Conservation (phyloP, 2,113 vertebrate species). For the Anolis carolinensis region DNA sequence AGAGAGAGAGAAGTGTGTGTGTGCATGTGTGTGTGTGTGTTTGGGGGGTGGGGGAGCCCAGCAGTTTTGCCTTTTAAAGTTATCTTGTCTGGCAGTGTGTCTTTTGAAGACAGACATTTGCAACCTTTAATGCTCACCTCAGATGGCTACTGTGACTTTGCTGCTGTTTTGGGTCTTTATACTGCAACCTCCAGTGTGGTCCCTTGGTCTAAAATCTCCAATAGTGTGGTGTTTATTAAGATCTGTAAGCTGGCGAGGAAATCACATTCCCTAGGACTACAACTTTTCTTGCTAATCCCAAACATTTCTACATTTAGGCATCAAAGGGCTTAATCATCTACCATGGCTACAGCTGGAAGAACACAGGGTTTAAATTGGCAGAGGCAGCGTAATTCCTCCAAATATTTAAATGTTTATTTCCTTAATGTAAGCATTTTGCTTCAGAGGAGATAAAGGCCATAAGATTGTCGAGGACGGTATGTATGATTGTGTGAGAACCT, state of each 20-base stretch:
- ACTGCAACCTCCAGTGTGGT: not conserved
- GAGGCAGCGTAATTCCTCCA: slow-evolving; percentile 56
- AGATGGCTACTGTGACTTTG: slow-evolving; percentile 45
- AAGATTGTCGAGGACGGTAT: slow-evolving; percentile 29
- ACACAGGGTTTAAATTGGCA: slow-evolving; percentile 42
- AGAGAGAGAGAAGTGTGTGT: not conserved
- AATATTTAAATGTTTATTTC: slow-evolving; percentile 31
- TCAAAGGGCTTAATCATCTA: slow-evolving; percentile 54
- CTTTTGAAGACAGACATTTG: slow-evolving; percentile 61
- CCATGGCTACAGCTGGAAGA: slow-evolving; percentile 46
- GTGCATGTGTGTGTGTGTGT: too few relatives aligned
- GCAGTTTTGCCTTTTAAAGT: slow-evolving; percentile 65
- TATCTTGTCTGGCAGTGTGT: slow-evolving; percentile 59
- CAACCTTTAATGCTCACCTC: slow-evolving; percentile 58
- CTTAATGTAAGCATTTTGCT: slow-evolving; percentile 42
- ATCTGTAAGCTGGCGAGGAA: slow-evolving; percentile 45
- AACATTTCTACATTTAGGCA: slow-evolving; percentile 29
- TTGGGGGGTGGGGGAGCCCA: not conserved
- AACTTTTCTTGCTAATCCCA: slow-evolving; percentile 53
- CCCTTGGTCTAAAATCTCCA: slow-evolving; percentile 26
- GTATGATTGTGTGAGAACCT: not conserved
- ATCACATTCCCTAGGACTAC: not conserved
- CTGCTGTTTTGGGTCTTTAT: slow-evolving; percentile 56
- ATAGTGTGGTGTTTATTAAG: slow-evolving; percentile 44
- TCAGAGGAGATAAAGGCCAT: slow-evolving; percentile 38